Conservation (phyloP, 2,888 invertebrate species). For the Drosophila crucigera region DNA sequence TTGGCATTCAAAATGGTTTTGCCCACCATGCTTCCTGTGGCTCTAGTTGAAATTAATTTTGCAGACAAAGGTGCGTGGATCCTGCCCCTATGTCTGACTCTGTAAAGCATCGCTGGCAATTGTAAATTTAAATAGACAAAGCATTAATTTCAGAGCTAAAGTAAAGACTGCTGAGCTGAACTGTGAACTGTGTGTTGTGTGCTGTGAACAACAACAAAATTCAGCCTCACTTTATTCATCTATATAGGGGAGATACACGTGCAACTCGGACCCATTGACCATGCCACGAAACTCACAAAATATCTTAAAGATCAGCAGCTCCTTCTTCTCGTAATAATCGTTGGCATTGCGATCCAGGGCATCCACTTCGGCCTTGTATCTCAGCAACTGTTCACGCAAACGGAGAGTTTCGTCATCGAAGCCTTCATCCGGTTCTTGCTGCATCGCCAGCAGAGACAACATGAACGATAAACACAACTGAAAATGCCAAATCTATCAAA, state of each 20-base stretch:
- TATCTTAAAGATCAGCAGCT: conserved; percentile 60
- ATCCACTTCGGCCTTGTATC: conserved; percentile 51
- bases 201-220: neutral
- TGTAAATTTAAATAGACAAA: conserved; percentile 18
- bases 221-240: conserved; percentile 21
- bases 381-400: conserved; percentile 36
- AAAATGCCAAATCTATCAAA: conserved; percentile 14
- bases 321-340: conserved; percentile 62
- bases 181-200: neutral
- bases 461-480: conserved; percentile 49
- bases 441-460: conserved; percentile 44
- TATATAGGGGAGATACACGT: neutral
- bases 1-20: conserved; percentile 58
- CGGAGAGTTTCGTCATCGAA: conserved; percentile 33
- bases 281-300: conserved; percentile 56
- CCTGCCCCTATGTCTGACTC: conserved; percentile 14
- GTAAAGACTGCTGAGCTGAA: neutral
- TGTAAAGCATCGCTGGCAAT: conserved; percentile 1
- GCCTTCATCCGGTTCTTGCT: conserved; percentile 12
- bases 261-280: conserved; percentile 13
- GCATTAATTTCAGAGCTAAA: conserved; percentile 18
- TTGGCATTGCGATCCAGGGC: conserved; percentile 38
- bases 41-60: conserved; percentile 73
- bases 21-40: conserved; percentile 27
- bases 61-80: conserved; percentile 26